Evolutionary conservation across 2,113 vertebrate genomes (phyloP), one percentile per base, ranked within the genome.

Genomic region (Hiodon tergisus): DNA sequence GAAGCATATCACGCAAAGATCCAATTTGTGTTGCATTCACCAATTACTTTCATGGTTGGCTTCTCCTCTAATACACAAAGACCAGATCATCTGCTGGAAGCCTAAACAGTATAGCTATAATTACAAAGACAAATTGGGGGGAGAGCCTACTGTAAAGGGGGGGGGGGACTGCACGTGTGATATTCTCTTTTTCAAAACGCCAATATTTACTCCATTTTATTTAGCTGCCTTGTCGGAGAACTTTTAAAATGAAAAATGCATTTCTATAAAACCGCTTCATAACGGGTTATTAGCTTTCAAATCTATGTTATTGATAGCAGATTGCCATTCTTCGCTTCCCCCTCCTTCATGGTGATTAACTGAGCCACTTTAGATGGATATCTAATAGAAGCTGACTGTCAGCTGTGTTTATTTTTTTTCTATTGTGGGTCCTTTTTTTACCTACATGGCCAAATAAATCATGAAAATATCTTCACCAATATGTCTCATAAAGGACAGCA

Each of bases 21-120:
- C 88, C 88, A 90, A 92, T 91, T 91, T 90, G 86, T 87, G 87
- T 86, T 86, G 78, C 84, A 83, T 81, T 88, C 85, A 78, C 85
- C 89, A 87, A 88, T 90, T 90, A 89, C 91, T 90, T 91, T 90
- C 89, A 91, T 80, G 90, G 87, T 89, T 86, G 76, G 83, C 86
- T 88, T 87, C 85, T 80, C 71, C 50, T 82, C 86, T 88, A 85
- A 86, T 86, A 85, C 84, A 86, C 84, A 89, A 85, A 86, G 86
- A 82, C 84, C 85, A 89, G 90, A 90, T 90, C 87, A 89, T 88
- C 85, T 63, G 76, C 80, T 85, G 82, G 77, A 87, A 84, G 83
- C 87, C 86, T 87, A 83, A 81, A 77, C 82, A 74, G 81, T 81
- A 78, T 88, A 81, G 81, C 72, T 78, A 86, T 88, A 91, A 91